Base-by-base conservation (phyloP, 2,888 invertebrate species). In the Minunthozetes semirufus region DNA sequence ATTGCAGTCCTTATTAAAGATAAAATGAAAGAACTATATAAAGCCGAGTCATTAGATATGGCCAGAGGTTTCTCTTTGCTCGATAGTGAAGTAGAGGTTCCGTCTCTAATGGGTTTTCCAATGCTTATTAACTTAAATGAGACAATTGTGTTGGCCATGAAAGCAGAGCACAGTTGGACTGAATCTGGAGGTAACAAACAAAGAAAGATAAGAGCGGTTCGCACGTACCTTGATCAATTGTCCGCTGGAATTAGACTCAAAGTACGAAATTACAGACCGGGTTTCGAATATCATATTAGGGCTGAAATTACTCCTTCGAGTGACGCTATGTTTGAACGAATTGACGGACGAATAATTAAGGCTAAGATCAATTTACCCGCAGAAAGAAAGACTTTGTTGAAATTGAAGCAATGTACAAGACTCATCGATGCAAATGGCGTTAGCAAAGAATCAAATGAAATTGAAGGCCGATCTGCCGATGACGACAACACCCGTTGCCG, bases 51-150 rank as follows among this genome's bases (percentile, higher is more conserved):
- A 6, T 3, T 71, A 11, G 74, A 74, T 42, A 68, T 33, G 1
- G 27, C 74, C 50, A 6, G 68, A 9, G 70, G 46, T 1, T 8
- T n/a, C n/a, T 4, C 48, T 1, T 38, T 48, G 4, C n/a, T 74
- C 17, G 74, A 74, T n/a, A 29, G 22, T 13, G 15, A 70, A 38
- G 46, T 74, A 0, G 70, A 70, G 13, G 71, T 74, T 17, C 74
- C 74, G 0, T 29, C 70, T 19, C n/a, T 74, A 0, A 33, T 46
- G 15, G 74, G 74, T 22, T 33, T 74, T 33, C 74, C 74, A 22
- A 50, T 74, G 70, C 22, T 70, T 13, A 38, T 70, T 9, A 42
- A 74, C 13, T 38, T 74, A 5, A 46, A 33, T 29, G 53, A 70
- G 27, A 27, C 29, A 25, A 8, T 46, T 1, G 25, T 74, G 2